phyloP scores from a whole-genome alignment of 2,888 invertebrate species.

The Stegana nigrithorax region DNA sequence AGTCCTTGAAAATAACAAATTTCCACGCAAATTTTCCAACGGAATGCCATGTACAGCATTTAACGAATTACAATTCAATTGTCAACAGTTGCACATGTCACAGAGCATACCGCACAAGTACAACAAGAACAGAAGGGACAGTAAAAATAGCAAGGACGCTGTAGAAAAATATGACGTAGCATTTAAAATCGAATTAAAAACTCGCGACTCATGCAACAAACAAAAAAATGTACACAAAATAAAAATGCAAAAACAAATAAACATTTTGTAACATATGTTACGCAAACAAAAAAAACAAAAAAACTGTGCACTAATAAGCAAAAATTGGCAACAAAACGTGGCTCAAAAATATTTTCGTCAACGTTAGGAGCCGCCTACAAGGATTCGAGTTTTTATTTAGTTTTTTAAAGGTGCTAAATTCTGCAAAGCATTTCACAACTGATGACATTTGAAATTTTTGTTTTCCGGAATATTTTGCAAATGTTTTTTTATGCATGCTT shows the following conservation, averaged over 20 bases:
- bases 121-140: no score
- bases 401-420: no score
- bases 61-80: constrained; percentile 51
- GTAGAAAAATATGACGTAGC: no score
- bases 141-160: no score
- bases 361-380: no score
- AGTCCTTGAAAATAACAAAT: constrained; percentile 22
- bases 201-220: background rate
- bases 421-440: constrained; percentile 37
- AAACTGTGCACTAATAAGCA: no score
- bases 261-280: background rate
- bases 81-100: constrained; percentile 37
- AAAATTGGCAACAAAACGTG: no score
- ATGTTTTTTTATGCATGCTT: constrained; percentile 27
- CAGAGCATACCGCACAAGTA: no score
- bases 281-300: background rate
- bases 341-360: no score
- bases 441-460: constrained; percentile 56
- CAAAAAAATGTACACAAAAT: background rate
- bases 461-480: constrained; percentile 45
- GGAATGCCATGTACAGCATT: constrained; percentile 38
- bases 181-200: background rate
- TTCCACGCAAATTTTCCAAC: constrained; percentile 12
- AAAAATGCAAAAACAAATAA: background rate
- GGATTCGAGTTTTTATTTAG: no score